Percentiles rank a stretch among this genome's conserved stretches.
Evolutionary conservation across 2,113 vertebrate species (phyloP).

Genomic region (Oostethus manadensis): DNA sequence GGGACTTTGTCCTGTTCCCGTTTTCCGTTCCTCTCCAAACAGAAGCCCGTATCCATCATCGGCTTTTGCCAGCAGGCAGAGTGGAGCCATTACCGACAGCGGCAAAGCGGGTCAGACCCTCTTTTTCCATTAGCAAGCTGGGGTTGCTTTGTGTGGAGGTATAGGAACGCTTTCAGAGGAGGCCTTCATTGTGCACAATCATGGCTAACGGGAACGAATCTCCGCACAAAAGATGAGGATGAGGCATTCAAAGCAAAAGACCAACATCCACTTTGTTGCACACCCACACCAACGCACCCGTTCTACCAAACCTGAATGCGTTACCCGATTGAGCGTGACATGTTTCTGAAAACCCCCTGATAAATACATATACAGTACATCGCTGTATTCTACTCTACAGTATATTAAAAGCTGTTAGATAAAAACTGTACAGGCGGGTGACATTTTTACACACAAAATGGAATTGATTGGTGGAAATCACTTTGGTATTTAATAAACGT

Average conservation of each 20-base stretch:
- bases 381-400: no score
- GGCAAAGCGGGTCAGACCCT: constrained; percentile 46
- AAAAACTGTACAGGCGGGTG: no score
- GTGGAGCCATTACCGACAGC: constrained; percentile 52
- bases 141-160: constrained; percentile 38
- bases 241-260: constrained; percentile 11
- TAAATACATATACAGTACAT: no score
- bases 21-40: constrained; percentile 24
- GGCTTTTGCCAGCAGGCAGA: constrained; percentile 60
- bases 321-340: no score
- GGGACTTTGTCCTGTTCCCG: constrained; percentile 7
- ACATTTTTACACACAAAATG: no score
- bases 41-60: constrained; percentile 53
- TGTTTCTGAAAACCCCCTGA: no score
- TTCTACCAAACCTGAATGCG: no score
- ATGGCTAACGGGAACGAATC: constrained; percentile 30
- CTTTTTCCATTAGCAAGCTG: constrained; percentile 68
- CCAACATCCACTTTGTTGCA: no score
- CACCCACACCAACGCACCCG: no score
- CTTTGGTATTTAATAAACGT: no score
- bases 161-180: constrained; percentile 47
- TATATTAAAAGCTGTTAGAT: no score
- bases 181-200: constrained; percentile 41
- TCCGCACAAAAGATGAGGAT: constrained; percentile 21
- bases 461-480: no score